Evolutionary conservation across 2,888 invertebrate genomes (phyloP).

Genomic region (Oxytorus armatus): DNA sequence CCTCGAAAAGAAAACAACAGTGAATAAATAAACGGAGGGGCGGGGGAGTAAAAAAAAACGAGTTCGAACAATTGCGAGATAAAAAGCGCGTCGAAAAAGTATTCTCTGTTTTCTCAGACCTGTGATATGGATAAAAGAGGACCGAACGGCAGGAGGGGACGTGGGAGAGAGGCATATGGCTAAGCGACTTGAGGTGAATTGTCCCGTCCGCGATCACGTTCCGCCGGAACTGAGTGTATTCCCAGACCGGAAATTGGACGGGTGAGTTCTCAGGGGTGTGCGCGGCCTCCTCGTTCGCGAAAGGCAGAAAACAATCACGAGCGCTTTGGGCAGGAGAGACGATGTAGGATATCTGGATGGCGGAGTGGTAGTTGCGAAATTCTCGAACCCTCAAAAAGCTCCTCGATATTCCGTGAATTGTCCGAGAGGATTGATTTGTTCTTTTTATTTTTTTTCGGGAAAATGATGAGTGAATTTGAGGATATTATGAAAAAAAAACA

Average conservation of each 20-base stretch:
- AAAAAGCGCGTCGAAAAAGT: constrained; percentile 63
- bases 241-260: constrained; percentile 67
- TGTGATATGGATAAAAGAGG: constrained; percentile 78
- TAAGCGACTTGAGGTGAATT: constrained; percentile 46
- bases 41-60: constrained; percentile 38
- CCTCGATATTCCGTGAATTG: constrained; percentile 35
- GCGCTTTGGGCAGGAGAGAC: constrained; percentile 50
- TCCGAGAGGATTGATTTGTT: no score
- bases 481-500: constrained; percentile 7
- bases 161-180: constrained; percentile 25
- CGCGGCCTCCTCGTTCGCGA: constrained; percentile 63
- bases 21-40: constrained; percentile 15
- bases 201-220: constrained; percentile 58
- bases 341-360: constrained; percentile 12
- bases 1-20: constrained; percentile 10
- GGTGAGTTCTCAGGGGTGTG: no score
- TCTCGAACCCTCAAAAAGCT: no score
- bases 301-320: constrained; percentile 79
- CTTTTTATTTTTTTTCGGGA: no score
- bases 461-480: no score
- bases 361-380: no score
- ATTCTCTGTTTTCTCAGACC: constrained; percentile 78
- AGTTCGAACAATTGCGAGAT: constrained; percentile 56
- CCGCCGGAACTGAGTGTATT: constrained; percentile 66
- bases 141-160: constrained; percentile 23